Conservation (phyloP, 2,888 invertebrate species). For the Patella ulyssiponensis region DNA sequence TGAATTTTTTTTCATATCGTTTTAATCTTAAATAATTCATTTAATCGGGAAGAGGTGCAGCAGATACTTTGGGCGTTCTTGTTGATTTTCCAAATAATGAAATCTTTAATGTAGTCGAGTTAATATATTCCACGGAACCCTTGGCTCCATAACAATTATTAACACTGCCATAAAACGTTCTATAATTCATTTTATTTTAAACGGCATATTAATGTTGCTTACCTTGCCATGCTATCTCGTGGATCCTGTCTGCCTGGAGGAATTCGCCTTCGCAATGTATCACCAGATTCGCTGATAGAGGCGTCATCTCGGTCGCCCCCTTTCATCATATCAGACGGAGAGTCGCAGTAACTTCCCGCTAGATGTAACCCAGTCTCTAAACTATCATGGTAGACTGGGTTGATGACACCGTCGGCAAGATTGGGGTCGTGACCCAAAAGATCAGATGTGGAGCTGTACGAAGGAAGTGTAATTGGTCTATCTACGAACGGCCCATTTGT, state of each 20-base stretch:
- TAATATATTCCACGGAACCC: too few relatives aligned
- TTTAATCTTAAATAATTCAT: too few relatives aligned
- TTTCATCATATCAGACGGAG: background rate
- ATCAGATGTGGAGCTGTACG: background rate
- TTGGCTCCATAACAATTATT: too few relatives aligned
- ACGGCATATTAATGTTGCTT: too few relatives aligned
- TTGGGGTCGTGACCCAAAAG: background rate
- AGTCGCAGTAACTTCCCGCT: background rate
- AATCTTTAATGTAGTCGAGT: too few relatives aligned
- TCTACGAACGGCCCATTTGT: constrained; percentile 21
- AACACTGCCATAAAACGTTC: too few relatives aligned
- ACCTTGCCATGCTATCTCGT: background rate
- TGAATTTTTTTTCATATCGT: too few relatives aligned
- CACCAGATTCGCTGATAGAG: constrained; percentile 3
- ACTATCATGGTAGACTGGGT: background rate
- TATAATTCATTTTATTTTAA: too few relatives aligned
- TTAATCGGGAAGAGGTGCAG: too few relatives aligned
- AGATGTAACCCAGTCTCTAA: background rate
- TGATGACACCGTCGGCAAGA: background rate
- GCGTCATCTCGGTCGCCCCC: background rate
- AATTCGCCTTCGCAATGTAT: background rate
- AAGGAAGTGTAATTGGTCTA: constrained; percentile 20
- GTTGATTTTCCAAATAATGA: too few relatives aligned
- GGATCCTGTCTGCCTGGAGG: background rate
- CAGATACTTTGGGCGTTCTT: too few relatives aligned